Evolutionary conservation across 2,888 invertebrate species (phyloP), one percentile per base, ranked within the genome.

Genomic region (Drosophila putrida): DNA sequence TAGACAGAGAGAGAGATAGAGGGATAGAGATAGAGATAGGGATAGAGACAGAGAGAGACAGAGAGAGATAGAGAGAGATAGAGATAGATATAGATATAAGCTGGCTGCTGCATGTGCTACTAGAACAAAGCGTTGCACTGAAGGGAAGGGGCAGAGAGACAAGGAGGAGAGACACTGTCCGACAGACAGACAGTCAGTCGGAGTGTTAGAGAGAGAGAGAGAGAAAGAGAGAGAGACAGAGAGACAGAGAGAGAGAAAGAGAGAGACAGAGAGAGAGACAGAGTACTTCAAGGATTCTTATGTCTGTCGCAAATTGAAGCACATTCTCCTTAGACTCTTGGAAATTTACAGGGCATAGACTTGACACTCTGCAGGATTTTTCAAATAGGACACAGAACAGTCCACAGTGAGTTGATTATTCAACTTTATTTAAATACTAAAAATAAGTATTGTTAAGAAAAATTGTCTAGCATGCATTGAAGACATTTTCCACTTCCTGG

Each of bases 121-220:
- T 33, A 50, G 62, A 61, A 60, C 75, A 68, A 74, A 62, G 61
- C 77, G 55, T 43, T 46, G 63, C 55, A 61, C 38, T 47, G 11
- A 4, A 13, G 47, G 8, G 15, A 15, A 31, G 31, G 43, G 25
- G 10, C 43, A 20, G 33, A 4, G 15, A 28, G 10, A 44, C n/a
- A 13, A 28, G 9, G n/a, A 33, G 27, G 36, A 2, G 4, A n/a
- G n/a, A n/a, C n/a, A n/a, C n/a, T 36, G 66, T 27, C 15, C n/a
- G 25, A 27, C 20, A 33, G 41, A 31, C 70, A 50, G 41, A n/a
- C n/a, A n/a, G n/a, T 46, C 28, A 36, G 36, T 35, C 50, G 39
- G 41, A 46, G n/a, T 47, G 53, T 46, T 36, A 28, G 49, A 36
- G 53, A 54, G 68, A 15, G 33, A 31, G 66, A n/a, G n/a, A n/a